phyloP scores from a whole-genome alignment of 2,888 invertebrate genomes.

The Neuroscelio doddi region DNA sequence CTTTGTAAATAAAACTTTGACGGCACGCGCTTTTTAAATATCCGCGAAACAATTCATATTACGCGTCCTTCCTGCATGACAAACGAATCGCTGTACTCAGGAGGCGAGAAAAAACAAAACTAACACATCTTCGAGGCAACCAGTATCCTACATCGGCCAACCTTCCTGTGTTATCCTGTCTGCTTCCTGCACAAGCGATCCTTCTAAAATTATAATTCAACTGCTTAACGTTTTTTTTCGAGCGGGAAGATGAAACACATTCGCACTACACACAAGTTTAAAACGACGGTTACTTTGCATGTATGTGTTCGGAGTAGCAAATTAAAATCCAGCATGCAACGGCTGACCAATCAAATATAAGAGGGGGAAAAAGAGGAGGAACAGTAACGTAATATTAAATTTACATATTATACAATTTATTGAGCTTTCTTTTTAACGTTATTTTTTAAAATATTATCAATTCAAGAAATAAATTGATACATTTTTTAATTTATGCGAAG shows the following conservation, averaged over 20 bases:
- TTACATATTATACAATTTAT: too few relatives aligned
- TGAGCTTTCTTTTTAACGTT: too few relatives aligned
- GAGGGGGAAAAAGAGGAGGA: background rate
- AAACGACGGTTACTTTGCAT: conserved; percentile 30
- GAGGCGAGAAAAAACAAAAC: conserved; percentile 6
- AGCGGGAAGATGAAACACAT: conserved; percentile 21
- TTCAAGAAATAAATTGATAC: background rate
- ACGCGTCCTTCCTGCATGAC: too few relatives aligned
- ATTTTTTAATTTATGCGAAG: too few relatives aligned
- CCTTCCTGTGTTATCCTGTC: conserved; percentile 6
- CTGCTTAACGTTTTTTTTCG: conserved; percentile 33
- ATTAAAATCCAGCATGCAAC: background rate
- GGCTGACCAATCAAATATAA: background rate
- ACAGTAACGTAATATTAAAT: too few relatives aligned
- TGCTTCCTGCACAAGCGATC: conserved; percentile 18
- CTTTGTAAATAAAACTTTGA: too few relatives aligned
- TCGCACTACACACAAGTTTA: conserved; percentile 30
- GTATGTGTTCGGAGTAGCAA: background rate
- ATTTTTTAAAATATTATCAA: background rate
- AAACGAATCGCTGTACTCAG: background rate
- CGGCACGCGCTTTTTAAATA: too few relatives aligned
- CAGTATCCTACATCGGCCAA: conserved; percentile 5
- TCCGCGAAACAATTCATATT: too few relatives aligned
- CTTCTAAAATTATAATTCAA: conserved; percentile 34
- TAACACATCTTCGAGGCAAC: conserved; percentile 20